These are phyloP conservation scores for Apamea anceps DNA, from an alignment of 2,888 invertebrate genomes.

Conservation along the genomic window DNA sequence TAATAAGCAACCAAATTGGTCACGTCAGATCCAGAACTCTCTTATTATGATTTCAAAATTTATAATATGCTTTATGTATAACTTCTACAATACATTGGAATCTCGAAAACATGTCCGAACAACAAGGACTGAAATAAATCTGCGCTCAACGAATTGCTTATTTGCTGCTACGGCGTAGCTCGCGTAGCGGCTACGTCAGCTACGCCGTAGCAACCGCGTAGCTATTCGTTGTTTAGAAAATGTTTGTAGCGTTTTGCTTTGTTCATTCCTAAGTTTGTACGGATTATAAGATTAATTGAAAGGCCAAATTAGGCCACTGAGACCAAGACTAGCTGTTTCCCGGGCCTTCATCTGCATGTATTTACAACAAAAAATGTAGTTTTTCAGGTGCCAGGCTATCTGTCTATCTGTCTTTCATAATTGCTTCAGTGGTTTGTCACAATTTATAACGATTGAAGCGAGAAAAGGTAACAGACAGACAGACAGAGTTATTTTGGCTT, in stretches of 20 bases:
- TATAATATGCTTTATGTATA: background rate
- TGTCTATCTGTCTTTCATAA: too few relatives aligned
- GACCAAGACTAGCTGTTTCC: background rate
- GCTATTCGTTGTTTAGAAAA: constrained; percentile 3
- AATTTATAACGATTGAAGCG: background rate
- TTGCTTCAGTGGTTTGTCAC: background rate
- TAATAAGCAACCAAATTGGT: background rate
- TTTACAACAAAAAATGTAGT: background rate
- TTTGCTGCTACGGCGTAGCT: constrained; percentile 47
- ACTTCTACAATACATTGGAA: background rate
- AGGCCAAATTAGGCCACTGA: background rate
- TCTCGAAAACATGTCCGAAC: constrained; percentile 24
- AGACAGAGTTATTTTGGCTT: background rate
- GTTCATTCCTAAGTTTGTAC: background rate
- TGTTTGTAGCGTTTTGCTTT: constrained; percentile 5
- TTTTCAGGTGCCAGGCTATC: background rate
- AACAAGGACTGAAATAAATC: constrained; percentile 47
- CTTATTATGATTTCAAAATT: background rate
- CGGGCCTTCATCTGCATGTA: background rate
- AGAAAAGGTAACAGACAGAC: background rate
- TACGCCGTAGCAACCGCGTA: constrained; percentile 41
- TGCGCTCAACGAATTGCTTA: constrained; percentile 23
- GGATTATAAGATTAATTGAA: background rate
- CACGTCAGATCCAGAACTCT: background rate
- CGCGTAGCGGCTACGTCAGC: constrained; percentile 22